A percentile compares a stretch with the other conserved stretches of the same genome.
Evolutionary conservation across 2,888 invertebrate genomes (phyloP).

Genomic region (Ectobius pallidus): DNA sequence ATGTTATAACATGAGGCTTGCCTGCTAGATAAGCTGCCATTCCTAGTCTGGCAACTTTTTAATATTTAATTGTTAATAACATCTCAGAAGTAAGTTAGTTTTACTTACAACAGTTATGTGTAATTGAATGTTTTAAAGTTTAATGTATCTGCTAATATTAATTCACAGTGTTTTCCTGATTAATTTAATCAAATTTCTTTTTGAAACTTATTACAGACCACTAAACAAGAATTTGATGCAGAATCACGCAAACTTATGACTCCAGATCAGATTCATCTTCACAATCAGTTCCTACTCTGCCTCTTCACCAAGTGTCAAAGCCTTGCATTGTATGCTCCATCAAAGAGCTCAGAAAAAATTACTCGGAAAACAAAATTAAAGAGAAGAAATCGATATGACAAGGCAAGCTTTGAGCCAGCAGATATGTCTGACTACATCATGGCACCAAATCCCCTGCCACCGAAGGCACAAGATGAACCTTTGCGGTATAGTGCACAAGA

Average conservation of each 20-base stretch:
- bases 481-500: conserved; percentile 72
- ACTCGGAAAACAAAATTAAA: conserved; percentile 29
- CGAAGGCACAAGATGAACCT: conserved; percentile 54
- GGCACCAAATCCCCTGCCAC: conserved; percentile 52
- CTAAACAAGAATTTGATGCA: conserved; percentile 83
- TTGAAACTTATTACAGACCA: conserved; percentile 55
- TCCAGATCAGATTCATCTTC: conserved; percentile 76
- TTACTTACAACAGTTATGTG: no score
- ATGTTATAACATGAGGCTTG: no score
- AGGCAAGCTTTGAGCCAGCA: conserved; percentile 50
- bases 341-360: conserved; percentile 7
- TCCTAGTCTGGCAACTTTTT: no score
- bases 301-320: conserved; percentile 73
- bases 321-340: neutral
- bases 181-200: no score
- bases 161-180: no score
- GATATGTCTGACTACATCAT: conserved; percentile 53
- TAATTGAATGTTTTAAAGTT: no score
- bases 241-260: conserved; percentile 77
- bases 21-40: no score
- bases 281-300: conserved; percentile 84
- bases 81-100: no score
- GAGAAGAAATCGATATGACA: conserved; percentile 29
- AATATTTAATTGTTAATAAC: no score
- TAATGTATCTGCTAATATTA: no score